These are phyloP conservation scores for Coptodon rendalli DNA, from an alignment of 2,113 vertebrate genomes.

Conservation along the genomic window DNA sequence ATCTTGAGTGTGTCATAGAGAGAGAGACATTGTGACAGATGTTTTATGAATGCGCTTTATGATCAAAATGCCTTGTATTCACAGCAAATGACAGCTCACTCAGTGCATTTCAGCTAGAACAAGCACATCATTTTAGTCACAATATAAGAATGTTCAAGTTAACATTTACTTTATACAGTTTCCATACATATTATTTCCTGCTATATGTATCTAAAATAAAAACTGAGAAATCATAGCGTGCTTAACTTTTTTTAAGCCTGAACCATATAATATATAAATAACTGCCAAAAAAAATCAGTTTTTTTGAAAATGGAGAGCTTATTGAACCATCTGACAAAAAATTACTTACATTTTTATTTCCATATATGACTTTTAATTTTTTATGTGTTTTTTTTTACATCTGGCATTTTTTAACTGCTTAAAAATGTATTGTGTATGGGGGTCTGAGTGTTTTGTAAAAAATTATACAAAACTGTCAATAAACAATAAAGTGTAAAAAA, in stretches of 20 bases:
- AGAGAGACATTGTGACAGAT: neutral
- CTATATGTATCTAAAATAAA: neutral
- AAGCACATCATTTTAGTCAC: neutral
- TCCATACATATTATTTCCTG: neutral
- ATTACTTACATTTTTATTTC: neutral
- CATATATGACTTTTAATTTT: neutral
- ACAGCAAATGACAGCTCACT: neutral
- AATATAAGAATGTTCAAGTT: neutral
- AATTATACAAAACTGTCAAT: too few species aligned
- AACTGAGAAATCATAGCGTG: neutral
- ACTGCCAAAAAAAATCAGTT: neutral
- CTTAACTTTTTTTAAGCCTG: neutral
- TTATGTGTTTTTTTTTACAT: neutral
- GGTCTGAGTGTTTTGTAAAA: too few species aligned
- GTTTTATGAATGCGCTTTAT: neutral
- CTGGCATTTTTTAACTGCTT: neutral
- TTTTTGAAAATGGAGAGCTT: neutral
- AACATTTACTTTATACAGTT: neutral
- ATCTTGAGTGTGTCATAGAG: neutral
- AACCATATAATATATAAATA: neutral
- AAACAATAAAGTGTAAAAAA: too few species aligned
- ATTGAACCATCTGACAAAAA: neutral
- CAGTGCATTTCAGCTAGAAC: neutral
- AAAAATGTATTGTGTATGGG: neutral
- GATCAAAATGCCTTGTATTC: neutral